Base-by-base conservation (phyloP, 2,888 invertebrate species). In the Formica aserva region DNA sequence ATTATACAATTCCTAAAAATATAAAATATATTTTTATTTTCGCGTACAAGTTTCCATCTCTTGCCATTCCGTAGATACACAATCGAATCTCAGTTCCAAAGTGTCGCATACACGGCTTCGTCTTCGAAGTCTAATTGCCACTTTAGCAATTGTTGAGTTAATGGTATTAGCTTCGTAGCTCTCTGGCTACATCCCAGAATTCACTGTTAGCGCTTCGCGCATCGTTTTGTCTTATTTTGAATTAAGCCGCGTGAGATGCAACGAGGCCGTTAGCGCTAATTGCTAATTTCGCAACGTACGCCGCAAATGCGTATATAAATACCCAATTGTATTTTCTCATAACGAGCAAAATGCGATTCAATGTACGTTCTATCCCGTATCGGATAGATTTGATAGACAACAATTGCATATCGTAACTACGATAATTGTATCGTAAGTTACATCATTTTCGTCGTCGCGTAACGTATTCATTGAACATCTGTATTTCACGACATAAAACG, bases 131-230 rank as follows among this genome's bases (percentile, higher is more conserved):
- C 60, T 80, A 80, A 80, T 80, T 80, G 78, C 78, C 60, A 80
- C 76, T 80, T 80, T 80, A 80, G 78, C 78, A 75, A 80, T 80
- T 80, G 76, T 80, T 60, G 75, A 75, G 60, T 80, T 80, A 80
- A 80, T 80, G 78, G 78, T 80, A 80, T 80, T 75, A 80, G 75
- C 78, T 75, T 62, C 78, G 60, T n/a, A 52, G n/a, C 48, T 18
- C 60, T 52, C 78, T 80, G 75, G 78, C 78, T 80, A 60, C 60
- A 22, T 74, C 78, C 78, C 78, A 80, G 76, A 75, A 80, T 45
- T 80, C 78, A 80, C 76, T 80, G 78, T 80, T 60, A 80, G 78
- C 78, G 60, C 32, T 80, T 75, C 74, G 55, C 71, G 55, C 74
- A 41, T 57, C 74, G 60, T 80, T 80, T 60, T 26, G 75, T 80